Evolutionary conservation across 2,888 invertebrate species (phyloP).

Genomic region (Glaucopsyche alexis): DNA sequence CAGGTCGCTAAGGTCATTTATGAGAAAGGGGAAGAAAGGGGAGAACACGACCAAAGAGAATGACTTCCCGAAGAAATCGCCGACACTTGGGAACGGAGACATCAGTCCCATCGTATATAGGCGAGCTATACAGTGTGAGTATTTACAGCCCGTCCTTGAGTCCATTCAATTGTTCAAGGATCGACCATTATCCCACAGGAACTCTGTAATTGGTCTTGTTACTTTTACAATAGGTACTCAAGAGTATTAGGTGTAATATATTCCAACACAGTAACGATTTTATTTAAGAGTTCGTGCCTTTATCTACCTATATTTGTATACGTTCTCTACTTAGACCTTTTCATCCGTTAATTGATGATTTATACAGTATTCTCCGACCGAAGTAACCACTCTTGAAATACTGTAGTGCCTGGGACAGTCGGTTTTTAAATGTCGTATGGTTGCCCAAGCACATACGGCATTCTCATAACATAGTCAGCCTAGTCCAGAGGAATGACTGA

Average conservation of each 20-base stretch:
- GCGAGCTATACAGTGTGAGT: conserved; percentile 69
- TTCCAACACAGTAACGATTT: background rate
- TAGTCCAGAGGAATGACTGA: too few relatives aligned
- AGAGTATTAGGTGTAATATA: conserved; percentile 10
- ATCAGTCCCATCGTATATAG: conserved; percentile 67
- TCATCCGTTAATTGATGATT: too few relatives aligned
- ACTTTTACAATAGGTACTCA: conserved; percentile 19
- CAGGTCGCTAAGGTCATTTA: conserved; percentile 75
- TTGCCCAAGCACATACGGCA: too few relatives aligned
- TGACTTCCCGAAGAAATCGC: conserved; percentile 39
- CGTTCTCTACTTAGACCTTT: too few relatives aligned
- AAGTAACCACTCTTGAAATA: too few relatives aligned
- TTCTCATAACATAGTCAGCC: too few relatives aligned
- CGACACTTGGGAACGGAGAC: conserved; percentile 57
- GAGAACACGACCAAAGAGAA: conserved; percentile 46
- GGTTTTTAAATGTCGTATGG: too few relatives aligned
- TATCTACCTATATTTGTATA: too few relatives aligned
- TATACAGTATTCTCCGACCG: too few relatives aligned
- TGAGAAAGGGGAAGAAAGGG: conserved; percentile 71
- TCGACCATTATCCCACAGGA: conserved; percentile 9
- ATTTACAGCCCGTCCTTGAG: conserved; percentile 10
- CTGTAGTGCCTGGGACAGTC: too few relatives aligned
- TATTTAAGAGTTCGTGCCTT: background rate
- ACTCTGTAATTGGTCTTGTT: conserved; percentile 13
- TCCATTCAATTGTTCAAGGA: conserved; percentile 4